A percentile compares a stretch with the other conserved stretches of the same genome.
Conservation (phyloP, 2,888 invertebrate species). For the Rotaria magnacalcarata region DNA sequence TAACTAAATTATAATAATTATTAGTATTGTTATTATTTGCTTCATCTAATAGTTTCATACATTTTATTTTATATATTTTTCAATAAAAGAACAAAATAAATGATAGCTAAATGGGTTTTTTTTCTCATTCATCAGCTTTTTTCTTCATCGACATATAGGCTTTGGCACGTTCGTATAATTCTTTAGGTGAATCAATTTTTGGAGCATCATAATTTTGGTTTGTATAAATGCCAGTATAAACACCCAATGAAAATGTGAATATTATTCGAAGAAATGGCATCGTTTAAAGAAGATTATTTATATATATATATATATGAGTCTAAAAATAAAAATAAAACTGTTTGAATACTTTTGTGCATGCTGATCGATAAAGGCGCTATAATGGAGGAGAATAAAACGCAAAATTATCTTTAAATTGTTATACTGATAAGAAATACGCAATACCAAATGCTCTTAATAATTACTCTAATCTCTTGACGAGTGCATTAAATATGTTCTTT, state of each 20-base stretch:
- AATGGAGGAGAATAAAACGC: no score
- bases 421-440: no score
- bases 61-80: background rate
- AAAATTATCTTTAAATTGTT: no score
- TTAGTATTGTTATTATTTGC: conserved; percentile 5
- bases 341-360: background rate
- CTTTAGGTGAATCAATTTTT: conserved; percentile 23
- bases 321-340: no score
- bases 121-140: background rate
- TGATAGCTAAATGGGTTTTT: background rate
- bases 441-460: no score
- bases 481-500: no score
- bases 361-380: no score
- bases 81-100: background rate
- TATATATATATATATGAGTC: no score
- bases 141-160: background rate
- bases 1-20: background rate
- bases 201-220: conserved; percentile 44
- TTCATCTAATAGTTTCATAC: background rate
- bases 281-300: background rate
- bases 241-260: conserved; percentile 37
- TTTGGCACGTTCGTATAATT: background rate
- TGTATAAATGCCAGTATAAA: conserved; percentile 43
- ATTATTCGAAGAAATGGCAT: conserved; percentile 38
- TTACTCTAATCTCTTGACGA: no score